Conservation (phyloP, 2,797 vertebrate species). For the Coranthus polyacanthus region DNA sequence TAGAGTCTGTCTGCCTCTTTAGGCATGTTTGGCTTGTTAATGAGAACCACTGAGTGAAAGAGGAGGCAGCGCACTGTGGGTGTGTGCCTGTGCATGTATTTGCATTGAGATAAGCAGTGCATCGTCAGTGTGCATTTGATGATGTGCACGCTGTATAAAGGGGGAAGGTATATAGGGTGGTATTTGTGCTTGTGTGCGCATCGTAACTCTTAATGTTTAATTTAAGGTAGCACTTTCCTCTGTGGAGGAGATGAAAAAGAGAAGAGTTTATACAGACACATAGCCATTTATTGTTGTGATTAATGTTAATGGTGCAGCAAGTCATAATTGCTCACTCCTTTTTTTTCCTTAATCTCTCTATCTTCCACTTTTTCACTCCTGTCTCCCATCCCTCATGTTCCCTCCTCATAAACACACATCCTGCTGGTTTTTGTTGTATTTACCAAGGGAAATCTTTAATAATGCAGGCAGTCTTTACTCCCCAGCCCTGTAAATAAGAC, state of each 20-base stretch:
- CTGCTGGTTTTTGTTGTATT: conserved; percentile 63
- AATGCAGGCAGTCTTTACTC: conserved; percentile 69
- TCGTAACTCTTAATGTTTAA: conserved; percentile 31
- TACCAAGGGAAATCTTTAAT: conserved; percentile 71
- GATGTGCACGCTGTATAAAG: conserved; percentile 38
- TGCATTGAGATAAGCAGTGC: conserved; percentile 71
- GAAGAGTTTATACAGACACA: conserved; percentile 51
- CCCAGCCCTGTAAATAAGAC: conserved; percentile 77
- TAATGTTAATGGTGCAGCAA: conserved; percentile 66
- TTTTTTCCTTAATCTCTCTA: conserved; percentile 14
- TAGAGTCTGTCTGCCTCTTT: conserved; percentile 82
- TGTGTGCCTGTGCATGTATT: conserved; percentile 74
- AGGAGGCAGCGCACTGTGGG: conserved; percentile 63
- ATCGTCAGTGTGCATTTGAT: conserved; percentile 40
- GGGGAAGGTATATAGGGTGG: conserved; percentile 33
- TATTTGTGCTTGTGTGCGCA: conserved; percentile 15
- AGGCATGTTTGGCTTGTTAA: conserved; percentile 85
- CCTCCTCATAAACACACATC: conserved; percentile 8
- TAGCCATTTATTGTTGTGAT: conserved; percentile 66
- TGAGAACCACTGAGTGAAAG: conserved; percentile 78
- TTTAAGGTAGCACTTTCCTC: conserved; percentile 37
- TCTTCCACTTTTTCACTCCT: conserved; percentile 28
- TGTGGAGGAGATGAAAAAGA: conserved; percentile 46
- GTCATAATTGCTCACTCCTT: conserved; percentile 55
- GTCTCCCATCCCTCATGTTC: conserved; percentile 19